phyloP scores from a whole-genome alignment of 2,888 invertebrate genomes.

The Julus scandinavius region DNA sequence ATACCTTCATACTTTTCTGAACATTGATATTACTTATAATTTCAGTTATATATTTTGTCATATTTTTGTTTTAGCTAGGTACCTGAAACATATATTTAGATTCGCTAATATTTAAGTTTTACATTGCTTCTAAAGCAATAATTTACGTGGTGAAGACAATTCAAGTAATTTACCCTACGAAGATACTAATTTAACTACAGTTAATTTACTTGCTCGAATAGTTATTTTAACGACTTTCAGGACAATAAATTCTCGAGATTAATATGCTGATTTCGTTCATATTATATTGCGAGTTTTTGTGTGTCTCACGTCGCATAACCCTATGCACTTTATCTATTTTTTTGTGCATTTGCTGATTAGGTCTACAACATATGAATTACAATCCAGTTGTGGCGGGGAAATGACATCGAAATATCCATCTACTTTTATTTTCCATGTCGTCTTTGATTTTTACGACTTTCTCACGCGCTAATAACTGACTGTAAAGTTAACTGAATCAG shows the following conservation, averaged over 20 bases:
- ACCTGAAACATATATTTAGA: too few relatives aligned
- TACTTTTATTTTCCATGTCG: slow-evolving; percentile 25
- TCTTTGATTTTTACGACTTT: slow-evolving; percentile 43
- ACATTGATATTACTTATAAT: too few relatives aligned
- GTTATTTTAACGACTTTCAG: slow-evolving; percentile 20
- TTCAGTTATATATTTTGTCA: too few relatives aligned
- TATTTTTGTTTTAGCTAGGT: too few relatives aligned
- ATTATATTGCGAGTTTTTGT: not conserved
- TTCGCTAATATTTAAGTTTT: not conserved
- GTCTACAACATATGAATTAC: slow-evolving; percentile 3
- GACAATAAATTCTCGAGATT: not conserved
- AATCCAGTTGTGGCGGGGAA: not conserved
- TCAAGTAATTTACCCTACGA: not conserved
- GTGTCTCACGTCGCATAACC: not conserved
- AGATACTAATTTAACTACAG: not conserved
- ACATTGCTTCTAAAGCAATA: not conserved
- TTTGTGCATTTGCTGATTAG: not conserved
- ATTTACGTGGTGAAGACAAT: not conserved
- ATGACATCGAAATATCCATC: slow-evolving; percentile 38
- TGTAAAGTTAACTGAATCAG: slow-evolving; percentile 46
- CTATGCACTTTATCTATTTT: not conserved
- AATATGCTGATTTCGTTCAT: not conserved
- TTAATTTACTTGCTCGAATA: not conserved
- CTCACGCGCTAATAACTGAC: slow-evolving; percentile 46
- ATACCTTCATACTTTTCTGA: too few relatives aligned